Evolutionary conservation across 2,888 invertebrate genomes (phyloP).

Genomic region (Drosophila eohydei): DNA sequence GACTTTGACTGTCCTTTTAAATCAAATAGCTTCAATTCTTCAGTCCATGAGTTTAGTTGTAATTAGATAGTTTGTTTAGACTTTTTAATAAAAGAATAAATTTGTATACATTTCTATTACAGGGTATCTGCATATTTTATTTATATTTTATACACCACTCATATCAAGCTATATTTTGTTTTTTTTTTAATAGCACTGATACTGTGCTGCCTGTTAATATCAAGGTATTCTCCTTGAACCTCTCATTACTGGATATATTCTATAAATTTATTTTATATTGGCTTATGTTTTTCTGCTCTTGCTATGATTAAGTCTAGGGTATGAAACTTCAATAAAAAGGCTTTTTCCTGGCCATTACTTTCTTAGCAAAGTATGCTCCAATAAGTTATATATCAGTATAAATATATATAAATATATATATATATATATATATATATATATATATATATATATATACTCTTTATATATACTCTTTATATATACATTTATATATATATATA

Average conservation of each 20-base stretch:
- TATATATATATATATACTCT: not conserved
- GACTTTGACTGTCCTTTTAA: no score
- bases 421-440: no score
- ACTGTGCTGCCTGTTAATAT: not conserved
- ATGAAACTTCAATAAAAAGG: no score
- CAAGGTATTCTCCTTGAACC: not conserved
- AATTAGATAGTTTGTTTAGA: no score
- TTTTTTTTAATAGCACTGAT: no score
- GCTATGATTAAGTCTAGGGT: not conserved
- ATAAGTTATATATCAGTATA: no score
- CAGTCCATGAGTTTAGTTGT: not conserved
- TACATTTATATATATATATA: not conserved
- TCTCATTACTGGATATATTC: not conserved
- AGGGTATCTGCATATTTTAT: not conserved
- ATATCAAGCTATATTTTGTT: no score
- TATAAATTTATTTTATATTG: not conserved
- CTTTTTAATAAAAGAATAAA: not conserved
- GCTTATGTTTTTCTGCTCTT: not conserved
- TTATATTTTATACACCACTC: not conserved
- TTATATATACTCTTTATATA: no score
- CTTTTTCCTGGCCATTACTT: no score
- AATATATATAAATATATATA: no score
- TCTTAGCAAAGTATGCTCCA: not conserved
- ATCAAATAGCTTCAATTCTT: not conserved
- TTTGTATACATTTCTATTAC: not conserved